Evolutionary conservation across 2,113 vertebrate genomes (phyloP), one percentile per base, ranked within the genome.

Genomic region (Pao palembangensis): DNA sequence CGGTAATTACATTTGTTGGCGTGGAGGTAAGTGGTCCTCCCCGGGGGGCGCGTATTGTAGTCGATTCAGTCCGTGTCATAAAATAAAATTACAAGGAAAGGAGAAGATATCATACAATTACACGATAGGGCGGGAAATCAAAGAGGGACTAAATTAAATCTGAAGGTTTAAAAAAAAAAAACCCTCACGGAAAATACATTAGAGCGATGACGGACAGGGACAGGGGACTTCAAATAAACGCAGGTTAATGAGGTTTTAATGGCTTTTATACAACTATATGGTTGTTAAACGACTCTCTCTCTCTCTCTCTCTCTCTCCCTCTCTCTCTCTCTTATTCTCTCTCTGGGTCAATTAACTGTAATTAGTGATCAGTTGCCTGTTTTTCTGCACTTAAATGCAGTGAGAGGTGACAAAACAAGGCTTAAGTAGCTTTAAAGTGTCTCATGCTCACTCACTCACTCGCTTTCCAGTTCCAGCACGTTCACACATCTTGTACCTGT

Each of bases 71-170:
- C 77, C 73, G 19, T 58, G 78, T 63, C 72, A 79, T 90, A 79
- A 87, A 84, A 85, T 78, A 78, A 86, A 84, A 86, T 85, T 84
- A 87, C 80, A 89, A 91, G 88, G 83, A 90, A 87, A 82, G 57
- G 71, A 78, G 76, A 87, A 87, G 87, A 88, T 86, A 88, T 84
- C 84, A 1, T 47, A 16, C n/a, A 47, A 47, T 47, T n/a, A 46
- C 17, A 46, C 14, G 72, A 69, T 78, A 31, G 79, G 74, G 72
- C 66, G 63, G 86, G 78, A 84, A 89, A 87, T 88, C 79, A 88
- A 87, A 86, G 86, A 73, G 79, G 38, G 48, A 76, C 71, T 80
- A 73, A 84, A 85, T 87, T 80, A 71, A 79, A 86, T 82, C 75
- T 64, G 63, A 75, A 78, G 41, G 51, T 4, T 15, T 3, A 6